A percentile compares a stretch with the other conserved stretches of the same genome.
phyloP scores from a whole-genome alignment of 2,113 vertebrate species.

The Ciconia stormi region DNA sequence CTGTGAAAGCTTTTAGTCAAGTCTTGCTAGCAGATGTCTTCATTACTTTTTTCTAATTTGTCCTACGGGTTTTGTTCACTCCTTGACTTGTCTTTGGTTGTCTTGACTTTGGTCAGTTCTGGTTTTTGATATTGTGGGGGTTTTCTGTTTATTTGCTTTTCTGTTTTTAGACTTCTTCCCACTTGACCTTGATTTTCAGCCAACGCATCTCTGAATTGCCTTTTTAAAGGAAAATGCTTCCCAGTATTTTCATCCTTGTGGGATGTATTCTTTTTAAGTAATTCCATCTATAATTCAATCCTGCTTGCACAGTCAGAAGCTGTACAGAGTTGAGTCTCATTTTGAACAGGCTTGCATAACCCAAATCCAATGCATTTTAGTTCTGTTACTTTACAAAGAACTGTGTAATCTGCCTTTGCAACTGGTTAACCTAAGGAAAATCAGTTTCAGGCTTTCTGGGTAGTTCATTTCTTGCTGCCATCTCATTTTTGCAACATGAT shows the following conservation, averaged over 20 bases:
- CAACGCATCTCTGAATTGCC: background rate
- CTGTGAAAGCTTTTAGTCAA: background rate
- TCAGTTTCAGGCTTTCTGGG: background rate
- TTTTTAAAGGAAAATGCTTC: background rate
- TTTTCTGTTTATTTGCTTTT: background rate
- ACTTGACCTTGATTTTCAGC: background rate
- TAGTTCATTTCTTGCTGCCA: background rate
- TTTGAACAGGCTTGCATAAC: background rate
- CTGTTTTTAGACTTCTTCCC: background rate
- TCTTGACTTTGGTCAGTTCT: background rate
- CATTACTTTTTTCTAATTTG: background rate
- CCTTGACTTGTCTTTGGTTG: background rate
- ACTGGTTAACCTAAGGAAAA: background rate
- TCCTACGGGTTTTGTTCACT: background rate
- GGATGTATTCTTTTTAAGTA: background rate
- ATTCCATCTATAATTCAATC: background rate
- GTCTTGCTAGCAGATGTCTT: background rate
- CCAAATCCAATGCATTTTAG: background rate
- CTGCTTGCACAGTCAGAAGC: background rate
- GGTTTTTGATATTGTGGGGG: background rate
- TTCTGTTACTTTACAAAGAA: background rate
- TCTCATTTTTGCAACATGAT: constrained; percentile 12
- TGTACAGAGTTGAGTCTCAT: background rate
- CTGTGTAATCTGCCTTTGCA: background rate
- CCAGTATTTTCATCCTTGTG: background rate